phyloP scores from a whole-genome alignment of 2,797 vertebrate species.

The Naso thynnoides region DNA sequence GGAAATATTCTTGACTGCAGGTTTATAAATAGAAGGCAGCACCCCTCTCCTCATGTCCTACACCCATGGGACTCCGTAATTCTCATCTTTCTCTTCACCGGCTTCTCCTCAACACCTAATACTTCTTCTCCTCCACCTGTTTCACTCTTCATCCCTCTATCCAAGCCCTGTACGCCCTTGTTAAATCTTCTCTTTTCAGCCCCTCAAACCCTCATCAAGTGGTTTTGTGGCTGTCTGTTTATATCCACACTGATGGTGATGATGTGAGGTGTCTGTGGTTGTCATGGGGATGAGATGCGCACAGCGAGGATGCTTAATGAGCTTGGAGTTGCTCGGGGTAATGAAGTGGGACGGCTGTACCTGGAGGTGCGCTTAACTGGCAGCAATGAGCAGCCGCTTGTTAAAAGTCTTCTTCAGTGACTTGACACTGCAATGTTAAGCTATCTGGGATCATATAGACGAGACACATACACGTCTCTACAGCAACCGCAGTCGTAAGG shows the following conservation, averaged over 20 bases:
- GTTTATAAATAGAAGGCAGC: conserved; percentile 84
- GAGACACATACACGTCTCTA: conserved; percentile 25
- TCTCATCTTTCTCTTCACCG: conserved; percentile 53
- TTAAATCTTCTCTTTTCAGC: conserved; percentile 11
- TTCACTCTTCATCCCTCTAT: conserved; percentile 4
- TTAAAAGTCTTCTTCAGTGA: conserved; percentile 53
- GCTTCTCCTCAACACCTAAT: conserved; percentile 12
- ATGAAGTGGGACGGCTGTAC: conserved; percentile 60
- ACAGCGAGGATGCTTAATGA: conserved; percentile 68
- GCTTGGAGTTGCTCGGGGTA: conserved; percentile 58
- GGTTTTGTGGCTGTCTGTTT: conserved; percentile 55
- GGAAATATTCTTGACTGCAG: conserved; percentile 79
- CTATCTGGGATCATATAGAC: conserved; percentile 36
- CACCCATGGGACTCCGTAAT: conserved; percentile 66
- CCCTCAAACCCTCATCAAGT: conserved; percentile 37
- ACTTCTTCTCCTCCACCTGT: conserved; percentile 12
- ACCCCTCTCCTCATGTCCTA: conserved; percentile 61
- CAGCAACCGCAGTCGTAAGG: conserved; percentile 27
- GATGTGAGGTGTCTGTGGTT: conserved; percentile 63
- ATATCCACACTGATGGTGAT: conserved; percentile 56
- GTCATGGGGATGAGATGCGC: conserved; percentile 59
- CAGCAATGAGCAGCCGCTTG: conserved; percentile 44
- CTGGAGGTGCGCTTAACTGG: conserved; percentile 43
- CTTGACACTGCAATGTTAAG: conserved; percentile 14
- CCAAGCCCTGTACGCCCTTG: background rate